phyloP scores from a whole-genome alignment of 2,888 invertebrate species.

The Agonopterix heracliana region DNA sequence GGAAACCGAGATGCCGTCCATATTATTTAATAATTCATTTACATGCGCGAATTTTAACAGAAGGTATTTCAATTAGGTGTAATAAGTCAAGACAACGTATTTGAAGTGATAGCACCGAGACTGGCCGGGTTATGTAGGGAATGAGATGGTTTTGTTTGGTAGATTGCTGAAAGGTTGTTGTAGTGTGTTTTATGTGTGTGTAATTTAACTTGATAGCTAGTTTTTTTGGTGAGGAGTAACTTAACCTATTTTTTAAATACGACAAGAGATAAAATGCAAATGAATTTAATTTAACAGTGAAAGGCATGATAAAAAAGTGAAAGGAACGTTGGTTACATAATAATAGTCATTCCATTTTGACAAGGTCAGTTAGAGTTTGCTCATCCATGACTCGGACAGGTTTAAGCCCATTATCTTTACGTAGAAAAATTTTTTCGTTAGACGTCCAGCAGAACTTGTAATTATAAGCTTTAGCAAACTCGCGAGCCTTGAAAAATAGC shows the following conservation, averaged over 20 bases:
- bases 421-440: not conserved
- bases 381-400: not conserved
- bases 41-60: not conserved
- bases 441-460: not conserved
- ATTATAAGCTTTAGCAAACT: not conserved
- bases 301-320: not conserved
- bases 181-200: not conserved
- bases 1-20: not conserved
- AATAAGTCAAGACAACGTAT: not conserved
- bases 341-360: not conserved
- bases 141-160: not conserved
- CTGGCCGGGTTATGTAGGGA: not conserved
- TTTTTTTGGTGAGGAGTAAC: too few relatives aligned
- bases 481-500: not conserved
- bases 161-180: too few relatives aligned
- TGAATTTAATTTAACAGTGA: not conserved
- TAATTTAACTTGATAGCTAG: too few relatives aligned
- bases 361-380: not conserved
- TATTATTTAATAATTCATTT: not conserved
- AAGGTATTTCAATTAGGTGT: not conserved
- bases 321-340: not conserved
- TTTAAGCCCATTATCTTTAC: not conserved
- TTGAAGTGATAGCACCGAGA: not conserved
- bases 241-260: not conserved
- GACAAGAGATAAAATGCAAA: not conserved